Conservation (phyloP, 2,797 vertebrate species). For the Syngnathus rostellatus region DNA sequence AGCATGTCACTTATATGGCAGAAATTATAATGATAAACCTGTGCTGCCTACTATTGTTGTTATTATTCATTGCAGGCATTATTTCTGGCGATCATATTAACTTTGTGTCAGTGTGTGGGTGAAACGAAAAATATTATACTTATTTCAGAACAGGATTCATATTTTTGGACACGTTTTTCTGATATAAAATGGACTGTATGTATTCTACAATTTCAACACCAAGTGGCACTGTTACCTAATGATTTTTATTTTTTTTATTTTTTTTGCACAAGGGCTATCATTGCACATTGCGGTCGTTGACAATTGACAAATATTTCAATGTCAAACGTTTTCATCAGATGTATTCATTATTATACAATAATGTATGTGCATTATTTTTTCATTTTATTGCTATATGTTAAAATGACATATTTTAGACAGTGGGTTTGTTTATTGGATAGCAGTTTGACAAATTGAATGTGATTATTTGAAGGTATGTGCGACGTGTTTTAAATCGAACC, state of each 20-base stretch:
- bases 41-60: no score
- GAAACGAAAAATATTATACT: no score
- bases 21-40: no score
- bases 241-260: neutral
- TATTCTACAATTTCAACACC: slow-evolving; percentile 19
- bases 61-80: no score
- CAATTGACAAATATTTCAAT: neutral
- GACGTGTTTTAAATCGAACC: neutral
- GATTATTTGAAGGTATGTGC: slow-evolving; percentile 1
- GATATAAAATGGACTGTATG: neutral
- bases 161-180: no score
- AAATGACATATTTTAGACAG: neutral
- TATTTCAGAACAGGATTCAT: no score
- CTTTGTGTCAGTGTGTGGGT: no score
- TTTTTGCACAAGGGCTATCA: no score
- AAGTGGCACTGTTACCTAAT: slow-evolving; percentile 44
- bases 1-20: no score
- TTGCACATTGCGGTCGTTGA: neutral
- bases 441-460: neutral
- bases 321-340: neutral
- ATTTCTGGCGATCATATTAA: no score
- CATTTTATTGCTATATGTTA: neutral
- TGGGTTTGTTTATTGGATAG: no score
- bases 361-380: neutral
- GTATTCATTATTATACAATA: neutral